Conservation (phyloP, 2,888 invertebrate species). For the Eucera pruinosa region DNA sequence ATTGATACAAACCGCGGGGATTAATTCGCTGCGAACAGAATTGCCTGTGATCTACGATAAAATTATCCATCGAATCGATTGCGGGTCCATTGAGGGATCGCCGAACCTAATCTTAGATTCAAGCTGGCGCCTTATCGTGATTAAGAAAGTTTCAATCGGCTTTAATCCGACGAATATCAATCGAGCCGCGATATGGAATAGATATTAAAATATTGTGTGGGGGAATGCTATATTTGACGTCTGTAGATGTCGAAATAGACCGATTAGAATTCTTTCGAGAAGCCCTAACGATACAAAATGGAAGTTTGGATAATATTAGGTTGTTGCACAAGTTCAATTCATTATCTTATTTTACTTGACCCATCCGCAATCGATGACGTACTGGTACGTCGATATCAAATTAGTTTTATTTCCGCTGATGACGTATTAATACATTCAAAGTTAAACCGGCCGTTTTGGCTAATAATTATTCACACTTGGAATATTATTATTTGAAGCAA, state of each 20-base stretch:
- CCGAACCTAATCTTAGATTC: slow-evolving; percentile 12
- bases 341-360: too few relatives aligned
- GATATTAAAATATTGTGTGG: neutral
- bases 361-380: too few relatives aligned
- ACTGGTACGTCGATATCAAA: too few relatives aligned
- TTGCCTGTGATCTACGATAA: slow-evolving; percentile 5
- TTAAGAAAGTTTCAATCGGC: slow-evolving; percentile 1
- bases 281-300: neutral
- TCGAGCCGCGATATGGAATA: neutral
- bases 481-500: too few relatives aligned
- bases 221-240: neutral
- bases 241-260: neutral
- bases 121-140: neutral
- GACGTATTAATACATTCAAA: too few relatives aligned
- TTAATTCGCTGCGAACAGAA: slow-evolving; percentile 14
- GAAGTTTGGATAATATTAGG: too few relatives aligned
- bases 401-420: too few relatives aligned
- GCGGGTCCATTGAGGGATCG: slow-evolving; percentile 4
- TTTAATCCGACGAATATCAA: neutral
- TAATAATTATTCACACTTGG: too few relatives aligned
- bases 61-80: slow-evolving; percentile 1
- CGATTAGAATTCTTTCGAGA: too few relatives aligned
- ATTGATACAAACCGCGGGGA: neutral
- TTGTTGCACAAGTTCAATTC: too few relatives aligned
- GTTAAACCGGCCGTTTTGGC: too few relatives aligned